phyloP scores from a whole-genome alignment of 2,888 invertebrate genomes.

The Troglohyphantes excavatus region DNA sequence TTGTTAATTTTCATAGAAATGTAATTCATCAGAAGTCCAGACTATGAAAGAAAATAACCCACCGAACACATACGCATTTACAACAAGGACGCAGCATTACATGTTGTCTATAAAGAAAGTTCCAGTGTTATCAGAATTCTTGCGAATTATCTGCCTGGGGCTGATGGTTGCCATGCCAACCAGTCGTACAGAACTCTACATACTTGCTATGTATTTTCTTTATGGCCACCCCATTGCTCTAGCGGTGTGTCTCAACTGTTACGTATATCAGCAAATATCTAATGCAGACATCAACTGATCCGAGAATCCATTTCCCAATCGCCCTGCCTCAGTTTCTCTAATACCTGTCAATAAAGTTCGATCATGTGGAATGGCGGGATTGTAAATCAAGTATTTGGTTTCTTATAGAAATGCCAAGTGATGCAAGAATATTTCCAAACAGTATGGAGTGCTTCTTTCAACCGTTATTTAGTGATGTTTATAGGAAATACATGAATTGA shows the following conservation, averaged over 20 bases:
- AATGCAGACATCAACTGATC: background rate
- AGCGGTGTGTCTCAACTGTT: background rate
- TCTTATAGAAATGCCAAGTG: too few relatives aligned
- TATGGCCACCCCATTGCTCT: background rate
- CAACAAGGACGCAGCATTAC: background rate
- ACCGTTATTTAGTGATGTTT: too few relatives aligned
- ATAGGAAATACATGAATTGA: too few relatives aligned
- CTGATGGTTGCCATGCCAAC: slow-evolving; percentile 15
- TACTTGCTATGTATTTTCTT: background rate
- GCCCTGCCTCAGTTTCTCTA: too few relatives aligned
- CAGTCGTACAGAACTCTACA: background rate
- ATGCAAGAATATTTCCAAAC: too few relatives aligned
- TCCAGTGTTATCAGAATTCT: slow-evolving; percentile 3
- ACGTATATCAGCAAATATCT: background rate
- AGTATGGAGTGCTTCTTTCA: too few relatives aligned
- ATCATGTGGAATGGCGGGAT: too few relatives aligned
- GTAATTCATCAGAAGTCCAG: too few relatives aligned
- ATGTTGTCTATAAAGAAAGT: background rate
- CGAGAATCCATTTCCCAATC: too few relatives aligned
- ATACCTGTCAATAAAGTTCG: too few relatives aligned
- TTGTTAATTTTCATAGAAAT: too few relatives aligned
- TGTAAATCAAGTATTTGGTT: too few relatives aligned
- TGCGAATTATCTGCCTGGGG: slow-evolving; percentile 16
- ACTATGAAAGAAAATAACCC: background rate
- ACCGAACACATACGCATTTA: background rate